Conservation (phyloP, 2,797 vertebrate genomes). For the Hoplostethus atlanticus region DNA sequence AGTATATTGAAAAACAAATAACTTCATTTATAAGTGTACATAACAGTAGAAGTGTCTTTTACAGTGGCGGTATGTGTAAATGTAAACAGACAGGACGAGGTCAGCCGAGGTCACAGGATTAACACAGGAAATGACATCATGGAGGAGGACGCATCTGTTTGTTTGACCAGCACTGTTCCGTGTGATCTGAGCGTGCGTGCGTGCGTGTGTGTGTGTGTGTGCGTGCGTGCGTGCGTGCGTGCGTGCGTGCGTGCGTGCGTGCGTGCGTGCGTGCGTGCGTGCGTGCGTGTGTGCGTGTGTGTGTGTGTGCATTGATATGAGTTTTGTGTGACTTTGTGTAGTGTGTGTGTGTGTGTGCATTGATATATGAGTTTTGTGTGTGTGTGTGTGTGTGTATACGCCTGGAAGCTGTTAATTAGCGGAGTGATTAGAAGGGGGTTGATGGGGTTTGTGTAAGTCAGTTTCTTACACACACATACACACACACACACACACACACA, state of each 20-base stretch:
- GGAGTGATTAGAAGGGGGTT: constrained; percentile 38
- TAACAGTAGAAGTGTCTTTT: no score
- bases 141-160: constrained; percentile 67
- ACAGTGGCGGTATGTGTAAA: not conserved
- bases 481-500: not conserved
- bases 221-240: constrained; percentile 10
- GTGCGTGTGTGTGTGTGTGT: constrained; percentile 1
- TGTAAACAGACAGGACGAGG: constrained; percentile 34
- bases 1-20: not conserved
- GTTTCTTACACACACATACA: not conserved
- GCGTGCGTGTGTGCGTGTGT: not conserved
- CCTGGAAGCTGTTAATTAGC: constrained; percentile 57
- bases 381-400: constrained; percentile 9
- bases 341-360: constrained; percentile 11
- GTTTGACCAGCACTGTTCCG: constrained; percentile 71
- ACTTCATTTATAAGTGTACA: not conserved
- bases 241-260: constrained; percentile 15
- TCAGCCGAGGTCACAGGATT: constrained; percentile 54
- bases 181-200: constrained; percentile 39
- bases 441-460: not conserved
- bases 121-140: constrained; percentile 67
- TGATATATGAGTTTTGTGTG: not conserved
- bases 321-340: not conserved
- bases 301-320: not conserved
- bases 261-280: constrained; percentile 13